Conservation (phyloP, 2,888 invertebrate species). For the Octonoba sinensis region DNA sequence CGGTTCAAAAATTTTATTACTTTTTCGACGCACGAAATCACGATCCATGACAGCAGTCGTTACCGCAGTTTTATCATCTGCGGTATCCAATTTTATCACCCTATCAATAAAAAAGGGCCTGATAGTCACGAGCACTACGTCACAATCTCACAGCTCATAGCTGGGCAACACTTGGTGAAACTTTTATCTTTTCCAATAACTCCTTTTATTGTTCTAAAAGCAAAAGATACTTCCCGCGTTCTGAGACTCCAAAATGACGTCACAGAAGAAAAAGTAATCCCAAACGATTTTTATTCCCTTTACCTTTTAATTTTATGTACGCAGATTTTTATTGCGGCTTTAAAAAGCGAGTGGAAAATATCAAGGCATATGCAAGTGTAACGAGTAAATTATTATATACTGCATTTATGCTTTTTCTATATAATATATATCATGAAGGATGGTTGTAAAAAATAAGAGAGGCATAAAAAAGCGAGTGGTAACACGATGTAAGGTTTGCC, state of each 20-base stretch:
- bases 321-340: conserved; percentile 46
- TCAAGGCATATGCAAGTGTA: conserved; percentile 27
- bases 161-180: background rate
- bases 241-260: conserved; percentile 8
- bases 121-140: too few relatives aligned
- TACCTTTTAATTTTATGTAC: conserved; percentile 41
- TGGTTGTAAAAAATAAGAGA: conserved; percentile 19
- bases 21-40: conserved; percentile 8
- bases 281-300: conserved; percentile 10
- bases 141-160: too few relatives aligned
- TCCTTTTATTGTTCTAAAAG: conserved; percentile 7
- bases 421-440: conserved; percentile 18
- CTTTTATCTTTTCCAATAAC: conserved; percentile 8
- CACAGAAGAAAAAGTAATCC: conserved; percentile 9
- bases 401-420: conserved; percentile 34
- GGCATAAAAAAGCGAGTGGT: conserved; percentile 16
- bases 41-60: conserved; percentile 9
- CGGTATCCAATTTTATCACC: conserved; percentile 25
- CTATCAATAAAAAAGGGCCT: conserved; percentile 24
- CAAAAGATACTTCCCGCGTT: conserved; percentile 1
- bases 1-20: background rate
- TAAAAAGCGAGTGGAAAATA: conserved; percentile 28
- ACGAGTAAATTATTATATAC: conserved; percentile 54
- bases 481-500: conserved; percentile 46
- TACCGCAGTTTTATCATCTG: conserved; percentile 18